A percentile compares a stretch with the other conserved stretches of the same genome.
Conservation (phyloP, 2,113 vertebrate genomes). For the Hydropotes inermis region DNA sequence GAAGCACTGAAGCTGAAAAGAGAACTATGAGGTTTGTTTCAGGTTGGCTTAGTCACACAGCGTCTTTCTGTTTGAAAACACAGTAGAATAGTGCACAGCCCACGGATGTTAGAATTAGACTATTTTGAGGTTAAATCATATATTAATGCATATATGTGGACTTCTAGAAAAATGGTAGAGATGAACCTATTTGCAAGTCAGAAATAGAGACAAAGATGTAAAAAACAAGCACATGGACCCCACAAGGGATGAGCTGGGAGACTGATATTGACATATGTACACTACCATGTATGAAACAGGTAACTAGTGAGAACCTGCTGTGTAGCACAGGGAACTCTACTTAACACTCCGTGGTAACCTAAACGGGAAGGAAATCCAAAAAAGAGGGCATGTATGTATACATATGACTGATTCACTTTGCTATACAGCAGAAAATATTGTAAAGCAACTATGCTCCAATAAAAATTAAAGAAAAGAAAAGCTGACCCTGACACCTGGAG, state of each 20-base stretch:
- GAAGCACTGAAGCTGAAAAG: background rate
- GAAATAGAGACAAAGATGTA: background rate
- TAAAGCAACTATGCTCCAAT: background rate
- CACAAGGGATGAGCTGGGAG: background rate
- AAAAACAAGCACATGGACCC: background rate
- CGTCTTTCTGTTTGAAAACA: background rate
- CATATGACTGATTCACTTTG: background rate
- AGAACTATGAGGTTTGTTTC: background rate
- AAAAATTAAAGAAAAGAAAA: background rate
- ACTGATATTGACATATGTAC: background rate
- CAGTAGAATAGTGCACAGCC: background rate
- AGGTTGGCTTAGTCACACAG: background rate
- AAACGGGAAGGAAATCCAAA: background rate
- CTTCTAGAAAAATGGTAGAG: background rate
- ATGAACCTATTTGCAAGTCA: background rate
- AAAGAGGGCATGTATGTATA: background rate
- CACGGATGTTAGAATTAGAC: background rate
- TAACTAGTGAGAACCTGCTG: background rate
- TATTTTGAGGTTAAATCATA: background rate
- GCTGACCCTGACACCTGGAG: background rate
- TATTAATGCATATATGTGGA: background rate
- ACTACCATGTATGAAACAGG: background rate
- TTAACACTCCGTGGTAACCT: background rate
- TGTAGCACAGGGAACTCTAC: background rate
- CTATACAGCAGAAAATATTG: background rate